These are phyloP conservation scores for zebrafish (Danio rerio) DNA, from an alignment of 2,113 vertebrate species.

Conservation along the genomic window DNA sequence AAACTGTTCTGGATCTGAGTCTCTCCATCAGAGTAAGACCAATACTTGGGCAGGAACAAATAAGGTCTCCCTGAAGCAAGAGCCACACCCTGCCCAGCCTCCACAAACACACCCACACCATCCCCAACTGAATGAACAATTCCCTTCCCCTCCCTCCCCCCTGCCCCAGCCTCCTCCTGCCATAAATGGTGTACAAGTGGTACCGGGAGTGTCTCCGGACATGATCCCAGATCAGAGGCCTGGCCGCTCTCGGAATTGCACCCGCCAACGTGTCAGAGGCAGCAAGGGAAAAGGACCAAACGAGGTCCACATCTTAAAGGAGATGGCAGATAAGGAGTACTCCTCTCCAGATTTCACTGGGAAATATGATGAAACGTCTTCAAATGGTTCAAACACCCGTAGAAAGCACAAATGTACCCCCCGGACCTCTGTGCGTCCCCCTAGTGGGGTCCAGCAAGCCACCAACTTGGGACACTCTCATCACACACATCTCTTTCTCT, in stretches of 20 bases:
- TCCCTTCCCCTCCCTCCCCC: slow-evolving; percentile 54
- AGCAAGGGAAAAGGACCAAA: slow-evolving; percentile 81
- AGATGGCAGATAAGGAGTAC: slow-evolving; percentile 81
- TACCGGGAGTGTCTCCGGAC: slow-evolving; percentile 81
- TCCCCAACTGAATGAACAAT: slow-evolving; percentile 48
- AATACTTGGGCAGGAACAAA: slow-evolving; percentile 85
- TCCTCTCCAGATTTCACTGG: slow-evolving; percentile 78
- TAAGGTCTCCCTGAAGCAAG: slow-evolving; percentile 82
- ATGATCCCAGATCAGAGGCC: slow-evolving; percentile 78
- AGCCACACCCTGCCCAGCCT: slow-evolving; percentile 66
- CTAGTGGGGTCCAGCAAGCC: slow-evolving; percentile 94
- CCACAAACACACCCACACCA: slow-evolving; percentile 55
- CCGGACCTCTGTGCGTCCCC: slow-evolving; percentile 87
- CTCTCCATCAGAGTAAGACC: slow-evolving; percentile 90
- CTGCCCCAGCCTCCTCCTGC: slow-evolving; percentile 71
- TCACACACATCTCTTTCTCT: slow-evolving; percentile 64
- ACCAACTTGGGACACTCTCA: slow-evolving; percentile 73
- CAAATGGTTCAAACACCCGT: slow-evolving; percentile 79
- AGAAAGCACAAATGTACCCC: slow-evolving; percentile 93
- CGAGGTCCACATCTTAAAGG: slow-evolving; percentile 81
- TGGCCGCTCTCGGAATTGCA: slow-evolving; percentile 87
- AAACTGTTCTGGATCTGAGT: slow-evolving; percentile 87
- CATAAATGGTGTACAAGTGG: slow-evolving; percentile 72
- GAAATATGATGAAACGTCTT: slow-evolving; percentile 79
- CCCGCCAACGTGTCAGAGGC: slow-evolving; percentile 77